phyloP scores from a whole-genome alignment of 2,113 vertebrate genomes.

The Nothobranchius kuhntae region DNA sequence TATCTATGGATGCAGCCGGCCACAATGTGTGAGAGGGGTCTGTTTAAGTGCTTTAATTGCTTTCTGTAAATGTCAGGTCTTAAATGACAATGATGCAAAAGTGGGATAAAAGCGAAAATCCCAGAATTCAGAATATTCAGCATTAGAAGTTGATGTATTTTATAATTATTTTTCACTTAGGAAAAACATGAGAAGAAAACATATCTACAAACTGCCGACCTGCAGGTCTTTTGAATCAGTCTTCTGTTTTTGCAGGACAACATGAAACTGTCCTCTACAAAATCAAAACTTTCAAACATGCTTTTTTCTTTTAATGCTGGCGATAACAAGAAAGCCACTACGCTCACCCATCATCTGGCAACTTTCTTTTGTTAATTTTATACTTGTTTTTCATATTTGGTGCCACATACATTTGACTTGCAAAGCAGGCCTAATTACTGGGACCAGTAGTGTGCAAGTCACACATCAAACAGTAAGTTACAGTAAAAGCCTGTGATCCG shows the following conservation, averaged over 20 bases:
- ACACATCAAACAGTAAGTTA: conserved; percentile 77
- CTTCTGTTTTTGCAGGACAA: conserved; percentile 38
- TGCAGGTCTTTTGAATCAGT: conserved; percentile 30
- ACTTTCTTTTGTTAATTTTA: conserved; percentile 75
- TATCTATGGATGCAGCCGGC: too few relatives aligned
- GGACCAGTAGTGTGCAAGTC: conserved; percentile 58
- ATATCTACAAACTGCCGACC: background rate
- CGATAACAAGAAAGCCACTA: conserved; percentile 21
- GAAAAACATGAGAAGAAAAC: too few relatives aligned
- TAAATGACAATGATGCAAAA: too few relatives aligned
- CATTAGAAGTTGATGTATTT: too few relatives aligned
- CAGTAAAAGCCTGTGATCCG: conserved; percentile 64
- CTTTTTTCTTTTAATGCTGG: background rate
- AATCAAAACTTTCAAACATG: conserved; percentile 24
- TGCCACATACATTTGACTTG: conserved; percentile 75
- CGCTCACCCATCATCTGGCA: conserved; percentile 40
- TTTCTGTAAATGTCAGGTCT: too few relatives aligned
- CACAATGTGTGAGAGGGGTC: too few relatives aligned
- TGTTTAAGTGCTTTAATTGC: too few relatives aligned
- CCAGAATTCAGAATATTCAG: too few relatives aligned
- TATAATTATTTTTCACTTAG: too few relatives aligned
- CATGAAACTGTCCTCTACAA: conserved; percentile 14
- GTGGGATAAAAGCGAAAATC: too few relatives aligned
- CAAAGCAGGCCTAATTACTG: conserved; percentile 81
- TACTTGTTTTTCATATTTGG: conserved; percentile 61